Base-by-base conservation (phyloP, 2,113 vertebrate species). In the Panurus biarmicus region DNA sequence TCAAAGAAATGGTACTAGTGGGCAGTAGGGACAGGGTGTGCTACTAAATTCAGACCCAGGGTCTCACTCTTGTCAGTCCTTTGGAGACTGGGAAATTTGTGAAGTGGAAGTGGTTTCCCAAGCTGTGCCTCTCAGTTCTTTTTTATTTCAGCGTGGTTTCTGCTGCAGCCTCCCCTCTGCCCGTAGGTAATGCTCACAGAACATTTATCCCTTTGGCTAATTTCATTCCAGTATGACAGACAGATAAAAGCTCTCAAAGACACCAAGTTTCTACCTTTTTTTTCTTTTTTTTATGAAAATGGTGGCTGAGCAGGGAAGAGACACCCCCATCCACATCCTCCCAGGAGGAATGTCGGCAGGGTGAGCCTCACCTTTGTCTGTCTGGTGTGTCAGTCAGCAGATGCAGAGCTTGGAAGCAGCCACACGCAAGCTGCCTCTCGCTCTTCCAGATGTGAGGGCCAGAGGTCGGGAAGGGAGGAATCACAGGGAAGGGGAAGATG, bases 401-500 rank as follows among this genome's bases (percentile, higher is more conserved):
- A 67, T 33, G 2, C 66, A 51, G 82, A 75, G 75, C 85, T 90
- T 91, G 87, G 94, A 79, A 89, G 60, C 88, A 88, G 72, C 92
- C 88, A 90, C 94, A 95, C 42, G 8, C 90, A 93, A 92, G 67
- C 92, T 90, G 94, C 83, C 72, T 93, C 94, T 90, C 2, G 24
- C 96, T 92, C 83, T 82, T 96, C 96, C 96, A 96, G 96, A 96
- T 96, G 96, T 93, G 85, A 66, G 75, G 95, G 96, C 88, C 94
- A 93, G 94, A 96, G 95, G 95, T 96, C 90, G 69, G 83, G 69
- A 93, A 90, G 82, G 95, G 96, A 96, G 92, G 94, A 93, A 96
- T 96, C 0, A 0, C 75, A 92, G 94, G 96, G 90, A 96, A 96
- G 56, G 96, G 95, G 95, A 96, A 96, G 95, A 92, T 96, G 96